These are phyloP conservation scores for Chymomyza costata DNA, from an alignment of 1,140 invertebrate genomes.

Conservation along the genomic window DNA sequence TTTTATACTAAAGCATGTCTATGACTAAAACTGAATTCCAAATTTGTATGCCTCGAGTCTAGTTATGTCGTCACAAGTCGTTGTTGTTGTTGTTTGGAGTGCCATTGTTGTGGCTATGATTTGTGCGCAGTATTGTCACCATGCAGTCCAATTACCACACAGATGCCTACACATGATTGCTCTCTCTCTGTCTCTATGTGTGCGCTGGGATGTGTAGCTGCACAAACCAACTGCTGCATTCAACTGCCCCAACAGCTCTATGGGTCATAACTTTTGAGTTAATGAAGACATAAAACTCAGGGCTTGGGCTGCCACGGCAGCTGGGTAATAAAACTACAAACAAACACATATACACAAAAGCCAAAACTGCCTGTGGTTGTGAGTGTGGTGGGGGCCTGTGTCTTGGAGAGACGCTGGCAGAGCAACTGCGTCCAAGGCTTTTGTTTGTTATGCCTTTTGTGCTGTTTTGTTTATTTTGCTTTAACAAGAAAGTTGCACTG, in stretches of 20 bases:
- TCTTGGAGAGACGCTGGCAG: slow-evolving; percentile 16
- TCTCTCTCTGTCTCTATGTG: too few species aligned
- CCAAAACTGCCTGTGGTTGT: too few species aligned
- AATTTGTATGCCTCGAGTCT: too few species aligned
- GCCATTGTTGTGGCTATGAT: neutral
- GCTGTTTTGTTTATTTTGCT: slow-evolving; percentile 34
- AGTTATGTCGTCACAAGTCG: too few species aligned
- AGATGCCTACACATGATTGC: slow-evolving; percentile 28
- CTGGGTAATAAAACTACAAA: slow-evolving; percentile 40
- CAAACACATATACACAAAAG: neutral
- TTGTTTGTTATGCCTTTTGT: slow-evolving; percentile 33
- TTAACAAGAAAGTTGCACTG: slow-evolving; percentile 59
- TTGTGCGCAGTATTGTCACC: slow-evolving; percentile 28
- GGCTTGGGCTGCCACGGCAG: slow-evolving; percentile 50
- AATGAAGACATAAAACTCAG: slow-evolving; percentile 73
- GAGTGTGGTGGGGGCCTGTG: neutral
- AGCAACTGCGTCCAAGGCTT: slow-evolving; percentile 27
- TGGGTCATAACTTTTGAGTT: slow-evolving; percentile 72
- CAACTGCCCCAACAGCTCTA: slow-evolving; percentile 31
- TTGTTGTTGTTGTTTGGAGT: slow-evolving; percentile 6
- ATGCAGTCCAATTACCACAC: slow-evolving; percentile 24
- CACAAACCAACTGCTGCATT: neutral
- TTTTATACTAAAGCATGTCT: too few species aligned
- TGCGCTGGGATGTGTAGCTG: too few species aligned
- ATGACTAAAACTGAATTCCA: too few species aligned